A percentile compares a stretch with the other conserved stretches of the same genome.
Conservation (phyloP, 2,113 vertebrate genomes). For the Globicephala melas region DNA sequence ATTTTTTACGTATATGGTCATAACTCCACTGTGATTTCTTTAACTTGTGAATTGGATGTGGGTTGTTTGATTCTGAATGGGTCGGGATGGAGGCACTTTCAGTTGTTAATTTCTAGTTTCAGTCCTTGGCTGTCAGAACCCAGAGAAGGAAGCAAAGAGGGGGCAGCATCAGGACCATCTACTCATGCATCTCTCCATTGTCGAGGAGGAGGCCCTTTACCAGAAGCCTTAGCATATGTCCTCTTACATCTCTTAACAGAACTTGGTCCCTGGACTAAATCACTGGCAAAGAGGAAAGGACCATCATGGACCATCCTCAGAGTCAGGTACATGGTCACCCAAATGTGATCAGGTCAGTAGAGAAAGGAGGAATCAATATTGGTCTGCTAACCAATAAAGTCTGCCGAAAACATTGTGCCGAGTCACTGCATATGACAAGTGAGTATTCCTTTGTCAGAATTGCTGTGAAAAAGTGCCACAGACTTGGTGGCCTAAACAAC, state of each 20-base stretch:
- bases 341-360: not conserved
- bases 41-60: not conserved
- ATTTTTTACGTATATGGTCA: accelerated
- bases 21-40: not conserved
- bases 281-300: not conserved
- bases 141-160: no score
- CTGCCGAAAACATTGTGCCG: accelerated
- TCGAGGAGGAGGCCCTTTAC: not conserved
- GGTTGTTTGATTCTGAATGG: not conserved
- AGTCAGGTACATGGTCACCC: not conserved
- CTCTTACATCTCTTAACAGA: accelerated
- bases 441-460: not conserved
- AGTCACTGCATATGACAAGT: no score
- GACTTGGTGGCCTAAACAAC: accelerated
- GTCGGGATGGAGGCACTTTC: accelerated
- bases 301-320: not conserved
- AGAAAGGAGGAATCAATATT: not conserved
- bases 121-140: accelerated
- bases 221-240: accelerated
- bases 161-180: accelerated
- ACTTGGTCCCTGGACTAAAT: not conserved
- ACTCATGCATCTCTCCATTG: accelerated
- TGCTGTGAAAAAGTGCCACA: accelerated
- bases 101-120: not conserved
- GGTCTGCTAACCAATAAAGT: not conserved